phyloP scores from a whole-genome alignment of 2,797 vertebrate genomes.

The Euphonia xanthogaster region DNA sequence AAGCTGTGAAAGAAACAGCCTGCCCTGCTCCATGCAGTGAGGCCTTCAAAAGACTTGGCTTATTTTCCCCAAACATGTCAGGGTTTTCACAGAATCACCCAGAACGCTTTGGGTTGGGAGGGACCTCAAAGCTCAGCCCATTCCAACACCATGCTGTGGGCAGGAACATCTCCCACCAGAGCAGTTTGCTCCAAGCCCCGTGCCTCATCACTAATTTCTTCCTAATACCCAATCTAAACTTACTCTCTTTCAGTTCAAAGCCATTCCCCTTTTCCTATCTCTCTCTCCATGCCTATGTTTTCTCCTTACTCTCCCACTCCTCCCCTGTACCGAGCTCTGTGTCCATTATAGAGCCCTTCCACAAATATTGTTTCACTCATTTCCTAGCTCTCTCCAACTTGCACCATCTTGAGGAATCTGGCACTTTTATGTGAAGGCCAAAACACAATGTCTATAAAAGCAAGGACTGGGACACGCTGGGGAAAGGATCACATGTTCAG shows the following conservation, averaged over 20 bases:
- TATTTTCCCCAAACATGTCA: neutral
- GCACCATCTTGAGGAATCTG: neutral
- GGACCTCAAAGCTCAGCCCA: neutral
- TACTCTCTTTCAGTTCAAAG: neutral
- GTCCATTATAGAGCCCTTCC: neutral
- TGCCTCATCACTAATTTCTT: neutral
- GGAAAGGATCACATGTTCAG: neutral
- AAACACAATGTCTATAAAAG: neutral
- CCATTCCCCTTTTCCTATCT: neutral
- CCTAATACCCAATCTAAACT: neutral
- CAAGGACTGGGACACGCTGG: neutral
- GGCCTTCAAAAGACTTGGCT: neutral
- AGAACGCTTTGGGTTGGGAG: neutral
- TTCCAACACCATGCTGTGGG: neutral
- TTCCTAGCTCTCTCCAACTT: neutral
- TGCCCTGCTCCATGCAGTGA: neutral
- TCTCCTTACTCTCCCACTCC: neutral
- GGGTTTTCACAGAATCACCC: neutral
- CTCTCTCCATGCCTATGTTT: neutral
- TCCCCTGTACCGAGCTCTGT: rapidly evolving
- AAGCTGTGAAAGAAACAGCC: neutral
- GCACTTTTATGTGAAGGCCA: neutral
- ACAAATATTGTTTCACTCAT: neutral
- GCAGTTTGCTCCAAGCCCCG: neutral
- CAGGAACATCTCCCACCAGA: neutral